Evolutionary conservation across 2,113 vertebrate species (phyloP), one percentile per base, ranked within the genome.

Genomic region (Eulemur macaco): DNA sequence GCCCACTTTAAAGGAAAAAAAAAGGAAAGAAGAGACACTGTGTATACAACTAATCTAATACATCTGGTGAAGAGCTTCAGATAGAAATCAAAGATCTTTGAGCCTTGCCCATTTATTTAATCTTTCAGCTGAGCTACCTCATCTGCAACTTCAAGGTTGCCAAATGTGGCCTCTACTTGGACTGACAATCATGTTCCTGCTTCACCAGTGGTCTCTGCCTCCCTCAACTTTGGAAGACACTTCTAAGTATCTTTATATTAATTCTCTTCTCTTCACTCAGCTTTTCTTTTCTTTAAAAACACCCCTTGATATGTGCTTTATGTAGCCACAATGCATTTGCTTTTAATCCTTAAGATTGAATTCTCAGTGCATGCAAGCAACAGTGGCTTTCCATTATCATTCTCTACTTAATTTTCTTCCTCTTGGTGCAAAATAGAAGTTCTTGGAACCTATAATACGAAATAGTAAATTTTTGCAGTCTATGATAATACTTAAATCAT

Each of bases 401-500:
- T 77, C 47, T 86, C 17, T 80, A 17, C 7, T 81, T 86, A 85
- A 15, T 50, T 91, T 86, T 94, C 45, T 97, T 93, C 31, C 29
- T 86, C 14, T 89, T 66, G 34, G 8, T 74, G 23, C 34, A 89
- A 85, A 86, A 86, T 31, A 58, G 34, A 68, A 69, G 34, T 56
- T 71, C 23, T 71, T 66, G 23, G 27, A 78, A 21, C 0, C 13
- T 56, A 6, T 91, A 84, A 31, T n/a, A 60, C 7, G 20, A 68
- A 52, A 80, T 25, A 66, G 6, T 39, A 14, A 68, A 20, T 37
- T 80, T 90, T 60, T 87, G 45, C 5, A 34, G 17, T 0, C 11
- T 80, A 31, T n/a, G 10, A 76, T 93, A 29, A 74, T 84, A 60
- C 78, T 69, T 50, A 92, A 89, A 82, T 84, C 23, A 74, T 39